These are phyloP conservation scores for Lampris incognitus DNA, from an alignment of 2,113 vertebrate species.

Conservation along the genomic window DNA sequence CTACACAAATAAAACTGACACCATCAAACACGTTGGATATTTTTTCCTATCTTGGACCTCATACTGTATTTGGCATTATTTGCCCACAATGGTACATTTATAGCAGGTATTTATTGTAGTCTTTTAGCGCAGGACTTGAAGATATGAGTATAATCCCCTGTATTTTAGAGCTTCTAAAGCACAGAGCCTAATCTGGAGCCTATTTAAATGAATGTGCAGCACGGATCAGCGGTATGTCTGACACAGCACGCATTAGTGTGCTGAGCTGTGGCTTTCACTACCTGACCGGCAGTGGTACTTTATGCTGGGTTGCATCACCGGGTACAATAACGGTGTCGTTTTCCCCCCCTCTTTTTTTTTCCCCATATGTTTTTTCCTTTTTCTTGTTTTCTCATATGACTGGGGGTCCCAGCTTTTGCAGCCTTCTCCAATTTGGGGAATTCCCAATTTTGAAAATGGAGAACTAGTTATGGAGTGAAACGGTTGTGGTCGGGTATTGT, in stretches of 20 bases:
- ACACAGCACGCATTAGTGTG: constrained; percentile 71
- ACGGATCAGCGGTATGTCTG: constrained; percentile 71
- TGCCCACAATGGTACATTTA: constrained; percentile 3
- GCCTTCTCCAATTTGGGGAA: neutral
- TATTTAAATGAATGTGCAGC: constrained; percentile 73
- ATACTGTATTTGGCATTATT: no score
- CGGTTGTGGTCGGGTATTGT: constrained; percentile 5
- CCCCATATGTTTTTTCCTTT: constrained; percentile 33
- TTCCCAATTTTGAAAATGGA: constrained; percentile 8
- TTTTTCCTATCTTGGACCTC: no score
- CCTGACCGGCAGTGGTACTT: constrained; percentile 39
- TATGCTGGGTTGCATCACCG: constrained; percentile 10
- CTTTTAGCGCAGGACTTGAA: constrained; percentile 44
- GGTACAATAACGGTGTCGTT: constrained; percentile 1
- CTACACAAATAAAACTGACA: no score
- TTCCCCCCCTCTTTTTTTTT: constrained; percentile 24
- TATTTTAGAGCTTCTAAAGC: constrained; percentile 67
- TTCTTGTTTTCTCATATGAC: constrained; percentile 13
- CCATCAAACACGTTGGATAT: no score
- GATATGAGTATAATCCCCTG: constrained; percentile 67
- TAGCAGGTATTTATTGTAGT: constrained; percentile 44
- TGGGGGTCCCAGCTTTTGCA: constrained; percentile 19
- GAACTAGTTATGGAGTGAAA: constrained; percentile 8
- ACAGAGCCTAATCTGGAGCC: constrained; percentile 63
- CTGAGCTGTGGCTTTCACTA: constrained; percentile 63